Evolutionary conservation across 2,113 vertebrate species (phyloP).

Genomic region (Vireo altiloquus): DNA sequence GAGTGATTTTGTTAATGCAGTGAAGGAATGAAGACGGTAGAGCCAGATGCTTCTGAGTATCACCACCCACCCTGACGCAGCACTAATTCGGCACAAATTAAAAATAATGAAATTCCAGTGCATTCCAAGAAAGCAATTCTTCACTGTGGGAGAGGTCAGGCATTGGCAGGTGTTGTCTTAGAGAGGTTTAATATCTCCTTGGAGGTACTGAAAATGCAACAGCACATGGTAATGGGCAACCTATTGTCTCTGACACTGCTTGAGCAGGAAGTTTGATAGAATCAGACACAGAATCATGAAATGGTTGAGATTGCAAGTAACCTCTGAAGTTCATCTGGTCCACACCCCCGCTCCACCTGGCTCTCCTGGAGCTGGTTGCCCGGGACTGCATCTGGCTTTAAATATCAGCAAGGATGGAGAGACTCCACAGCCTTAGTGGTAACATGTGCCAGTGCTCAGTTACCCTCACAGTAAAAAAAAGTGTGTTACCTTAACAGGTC

Average conservation of each 20-base stretch:
- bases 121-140: not conserved
- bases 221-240: accelerated
- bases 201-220: not conserved
- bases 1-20: not conserved
- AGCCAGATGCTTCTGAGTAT: not conserved
- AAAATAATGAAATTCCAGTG: not conserved
- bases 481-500: not conserved
- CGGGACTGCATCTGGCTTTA: not conserved
- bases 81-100: not conserved
- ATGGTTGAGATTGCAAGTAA: not conserved
- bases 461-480: not conserved
- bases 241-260: not conserved
- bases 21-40: not conserved
- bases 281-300: not conserved
- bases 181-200: not conserved
- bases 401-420: not conserved
- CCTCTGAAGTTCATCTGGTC: not conserved
- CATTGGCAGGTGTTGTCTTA: not conserved
- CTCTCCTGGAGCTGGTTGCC: not conserved
- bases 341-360: not conserved
- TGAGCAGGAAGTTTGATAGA: not conserved
- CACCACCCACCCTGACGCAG: accelerated
- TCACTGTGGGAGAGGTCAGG: not conserved
- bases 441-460: not conserved
- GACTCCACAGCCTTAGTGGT: not conserved